These are phyloP conservation scores for Cepphus grylle DNA, from an alignment of 2,113 vertebrate species.

Conservation along the genomic window DNA sequence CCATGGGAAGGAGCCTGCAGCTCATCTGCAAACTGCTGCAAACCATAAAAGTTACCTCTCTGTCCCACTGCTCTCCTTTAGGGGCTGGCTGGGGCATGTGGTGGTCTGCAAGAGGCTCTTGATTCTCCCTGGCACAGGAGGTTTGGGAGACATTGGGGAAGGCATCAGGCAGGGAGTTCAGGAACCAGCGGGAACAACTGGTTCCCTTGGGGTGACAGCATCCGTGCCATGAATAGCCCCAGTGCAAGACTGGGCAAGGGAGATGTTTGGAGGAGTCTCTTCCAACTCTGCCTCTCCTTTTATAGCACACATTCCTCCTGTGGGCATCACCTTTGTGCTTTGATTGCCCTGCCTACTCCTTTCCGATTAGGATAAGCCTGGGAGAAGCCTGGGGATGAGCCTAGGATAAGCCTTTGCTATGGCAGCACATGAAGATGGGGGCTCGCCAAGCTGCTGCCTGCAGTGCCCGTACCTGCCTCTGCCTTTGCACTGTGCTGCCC, in stretches of 20 bases:
- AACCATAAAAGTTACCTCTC: background rate
- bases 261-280: background rate
- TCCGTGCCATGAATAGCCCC: accelerated
- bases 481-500: background rate
- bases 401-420: background rate
- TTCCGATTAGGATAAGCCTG: background rate
- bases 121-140: background rate
- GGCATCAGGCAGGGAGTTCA: background rate
- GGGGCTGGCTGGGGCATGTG: background rate
- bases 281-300: background rate
- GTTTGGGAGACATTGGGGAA: background rate
- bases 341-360: background rate
- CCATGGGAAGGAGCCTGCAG: conserved; percentile 29
- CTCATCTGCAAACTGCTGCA: background rate
- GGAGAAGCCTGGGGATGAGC: background rate
- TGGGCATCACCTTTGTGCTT: background rate
- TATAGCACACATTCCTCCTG: background rate
- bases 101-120: background rate
- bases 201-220: background rate
- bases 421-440: background rate
- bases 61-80: background rate
- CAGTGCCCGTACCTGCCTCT: background rate
- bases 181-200: background rate
- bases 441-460: background rate
- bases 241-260: accelerated